Conservation (phyloP, 2,797 vertebrate genomes). For the Loriculus beryllinus region DNA sequence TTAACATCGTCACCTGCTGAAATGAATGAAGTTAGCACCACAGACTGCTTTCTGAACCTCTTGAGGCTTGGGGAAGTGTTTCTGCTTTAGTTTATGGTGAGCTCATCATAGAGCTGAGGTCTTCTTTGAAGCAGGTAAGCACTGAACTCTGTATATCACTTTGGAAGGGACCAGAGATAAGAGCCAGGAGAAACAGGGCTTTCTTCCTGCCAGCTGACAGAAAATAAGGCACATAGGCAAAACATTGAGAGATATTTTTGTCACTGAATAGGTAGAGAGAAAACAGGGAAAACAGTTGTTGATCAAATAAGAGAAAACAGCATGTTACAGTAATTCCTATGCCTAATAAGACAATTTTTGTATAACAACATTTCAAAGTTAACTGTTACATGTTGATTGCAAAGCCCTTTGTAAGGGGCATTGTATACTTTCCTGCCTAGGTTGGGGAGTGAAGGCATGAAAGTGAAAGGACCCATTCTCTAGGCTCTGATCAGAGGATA, state of each 20-base stretch:
- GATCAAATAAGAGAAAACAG: background rate
- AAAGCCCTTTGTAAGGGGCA: background rate
- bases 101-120: background rate
- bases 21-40: background rate
- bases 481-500: background rate
- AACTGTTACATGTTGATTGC: background rate
- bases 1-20: background rate
- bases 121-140: background rate
- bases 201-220: background rate
- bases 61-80: background rate
- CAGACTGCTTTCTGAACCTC: background rate
- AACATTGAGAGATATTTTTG: background rate
- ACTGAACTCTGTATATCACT: background rate
- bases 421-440: background rate
- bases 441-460: background rate
- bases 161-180: background rate
- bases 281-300: background rate
- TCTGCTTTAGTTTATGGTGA: background rate
- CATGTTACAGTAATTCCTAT: background rate
- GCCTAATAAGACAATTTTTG: background rate
- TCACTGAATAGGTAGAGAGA: background rate
- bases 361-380: background rate
- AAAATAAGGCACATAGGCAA: background rate
- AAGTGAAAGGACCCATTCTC: background rate
- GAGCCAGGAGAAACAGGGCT: background rate